phyloP scores from a whole-genome alignment of 2,888 invertebrate species.

The Lagria hirta region DNA sequence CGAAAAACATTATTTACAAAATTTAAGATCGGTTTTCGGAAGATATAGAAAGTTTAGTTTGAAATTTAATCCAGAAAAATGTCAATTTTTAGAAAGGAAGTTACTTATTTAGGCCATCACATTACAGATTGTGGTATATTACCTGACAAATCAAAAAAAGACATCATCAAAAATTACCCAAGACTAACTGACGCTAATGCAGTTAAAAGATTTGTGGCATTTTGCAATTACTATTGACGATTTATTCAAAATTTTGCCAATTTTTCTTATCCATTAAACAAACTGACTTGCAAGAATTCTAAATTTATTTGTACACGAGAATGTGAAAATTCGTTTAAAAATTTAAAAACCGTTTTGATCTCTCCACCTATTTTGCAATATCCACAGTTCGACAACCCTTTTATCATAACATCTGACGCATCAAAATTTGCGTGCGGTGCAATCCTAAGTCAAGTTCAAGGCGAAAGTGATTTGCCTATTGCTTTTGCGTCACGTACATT shows the following conservation, averaged over 20 bases:
- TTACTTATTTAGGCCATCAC: slow-evolving; percentile 22
- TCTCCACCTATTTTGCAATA: no score
- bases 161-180: no score
- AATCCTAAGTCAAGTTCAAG: slow-evolving; percentile 2
- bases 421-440: slow-evolving; percentile 6
- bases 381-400: no score
- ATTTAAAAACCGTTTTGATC: not conserved
- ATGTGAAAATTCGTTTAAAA: not conserved
- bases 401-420: slow-evolving; percentile 5
- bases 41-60: no score
- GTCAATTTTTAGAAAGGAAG: slow-evolving; percentile 28
- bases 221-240: no score
- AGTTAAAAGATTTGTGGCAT: no score
- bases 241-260: no score
- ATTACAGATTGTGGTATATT: slow-evolving; percentile 2
- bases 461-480: slow-evolving; percentile 1
- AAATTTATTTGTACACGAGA: no score
- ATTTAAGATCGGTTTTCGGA: slow-evolving; percentile 16
- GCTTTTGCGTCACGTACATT: slow-evolving; percentile 2
- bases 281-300: no score
- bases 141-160: not conserved
- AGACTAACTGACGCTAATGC: no score
- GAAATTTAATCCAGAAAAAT: no score
- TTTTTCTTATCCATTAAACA: no score
- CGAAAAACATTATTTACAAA: slow-evolving; percentile 30